A percentile compares a stretch with the other conserved stretches of the same genome.
Conservation (phyloP, 2,888 invertebrate species). For the Matsumyia berberina region DNA sequence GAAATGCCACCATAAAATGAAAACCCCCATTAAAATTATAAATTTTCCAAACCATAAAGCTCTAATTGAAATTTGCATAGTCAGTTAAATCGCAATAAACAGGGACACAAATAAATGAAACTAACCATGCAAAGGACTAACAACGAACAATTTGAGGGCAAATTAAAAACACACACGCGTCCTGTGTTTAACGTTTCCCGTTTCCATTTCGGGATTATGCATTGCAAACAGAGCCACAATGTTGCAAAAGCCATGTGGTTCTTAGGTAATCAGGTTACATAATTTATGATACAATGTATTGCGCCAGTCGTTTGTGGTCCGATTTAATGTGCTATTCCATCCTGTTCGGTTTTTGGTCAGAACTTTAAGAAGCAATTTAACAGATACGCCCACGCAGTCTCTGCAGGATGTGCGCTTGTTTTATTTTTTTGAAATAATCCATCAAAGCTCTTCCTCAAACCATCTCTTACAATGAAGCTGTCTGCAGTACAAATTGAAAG, state of each 20-base stretch:
- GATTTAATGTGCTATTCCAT: background rate
- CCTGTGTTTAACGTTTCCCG: background rate
- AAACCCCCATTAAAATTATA: slow-evolving; percentile 4
- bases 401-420: background rate
- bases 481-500: background rate
- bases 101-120: background rate
- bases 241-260: background rate
- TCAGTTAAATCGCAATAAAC: background rate
- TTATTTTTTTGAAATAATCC: background rate
- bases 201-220: background rate
- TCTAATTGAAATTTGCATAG: slow-evolving; percentile 30
- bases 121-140: background rate
- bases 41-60: slow-evolving; percentile 25
- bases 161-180: background rate
- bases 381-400: background rate
- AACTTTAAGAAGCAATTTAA: background rate
- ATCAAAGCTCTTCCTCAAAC: background rate
- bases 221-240: background rate
- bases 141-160: background rate
- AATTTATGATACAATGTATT: background rate
- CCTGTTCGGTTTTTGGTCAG: background rate
- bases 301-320: background rate
- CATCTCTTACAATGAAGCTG: background rate
- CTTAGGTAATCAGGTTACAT: background rate
- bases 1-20: background rate